Conservation (phyloP, 2,797 vertebrate genomes). For the Mormyrus hasselquistii region DNA sequence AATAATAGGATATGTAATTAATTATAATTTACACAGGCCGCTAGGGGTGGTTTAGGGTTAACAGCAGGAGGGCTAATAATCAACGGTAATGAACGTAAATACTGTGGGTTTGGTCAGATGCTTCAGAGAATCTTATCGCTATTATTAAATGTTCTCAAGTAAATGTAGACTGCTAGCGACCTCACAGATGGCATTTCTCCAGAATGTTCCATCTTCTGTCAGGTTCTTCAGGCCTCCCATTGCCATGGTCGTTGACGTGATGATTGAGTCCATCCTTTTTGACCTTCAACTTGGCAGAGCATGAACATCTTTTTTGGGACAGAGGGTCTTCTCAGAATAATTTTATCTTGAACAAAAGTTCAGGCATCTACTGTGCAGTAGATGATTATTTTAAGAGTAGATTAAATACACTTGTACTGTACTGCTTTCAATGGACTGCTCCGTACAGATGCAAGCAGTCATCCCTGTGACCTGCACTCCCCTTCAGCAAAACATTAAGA, state of each 20-base stretch:
- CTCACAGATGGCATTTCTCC: neutral
- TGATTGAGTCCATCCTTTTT: neutral
- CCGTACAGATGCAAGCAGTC: neutral
- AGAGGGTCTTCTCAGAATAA: neutral
- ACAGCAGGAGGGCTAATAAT: neutral
- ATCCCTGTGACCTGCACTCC: neutral
- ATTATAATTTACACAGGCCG: neutral
- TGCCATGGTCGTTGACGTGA: neutral
- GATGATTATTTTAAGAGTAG: neutral
- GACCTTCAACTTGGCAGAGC: neutral
- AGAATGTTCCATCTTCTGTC: neutral
- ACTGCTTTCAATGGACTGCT: neutral
- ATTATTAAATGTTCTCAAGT: neutral
- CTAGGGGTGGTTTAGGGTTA: neutral
- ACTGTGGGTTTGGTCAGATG: neutral
- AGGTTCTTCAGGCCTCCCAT: neutral
- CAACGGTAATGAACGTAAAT: neutral
- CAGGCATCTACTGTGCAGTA: neutral
- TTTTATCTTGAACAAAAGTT: neutral
- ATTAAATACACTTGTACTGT: neutral
- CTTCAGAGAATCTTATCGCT: neutral
- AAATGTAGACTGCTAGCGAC: neutral
- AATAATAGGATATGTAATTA: neutral
- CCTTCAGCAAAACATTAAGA: neutral
- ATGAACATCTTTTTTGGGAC: neutral